Evolutionary conservation across 2,113 vertebrate species (phyloP).

Genomic region (Lycocorax pyrrhopterus): DNA sequence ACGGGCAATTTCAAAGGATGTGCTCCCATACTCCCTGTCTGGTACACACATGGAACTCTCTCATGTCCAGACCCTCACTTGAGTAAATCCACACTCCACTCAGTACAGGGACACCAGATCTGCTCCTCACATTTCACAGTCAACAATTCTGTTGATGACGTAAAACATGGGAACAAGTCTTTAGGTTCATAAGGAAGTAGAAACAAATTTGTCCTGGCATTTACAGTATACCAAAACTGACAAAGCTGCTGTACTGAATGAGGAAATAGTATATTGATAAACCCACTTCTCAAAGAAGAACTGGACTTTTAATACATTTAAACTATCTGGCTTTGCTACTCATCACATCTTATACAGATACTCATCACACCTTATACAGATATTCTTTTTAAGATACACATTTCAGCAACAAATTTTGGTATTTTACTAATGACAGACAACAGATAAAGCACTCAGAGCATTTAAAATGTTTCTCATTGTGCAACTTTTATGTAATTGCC

Average conservation of each 20-base stretch:
- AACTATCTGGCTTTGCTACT: not conserved
- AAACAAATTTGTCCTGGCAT: not conserved
- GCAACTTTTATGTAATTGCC: slow-evolving; percentile 12
- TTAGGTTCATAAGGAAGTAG: not conserved
- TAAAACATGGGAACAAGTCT: not conserved
- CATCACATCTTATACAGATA: not conserved
- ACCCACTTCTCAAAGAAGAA: not conserved
- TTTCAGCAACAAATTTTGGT: slow-evolving; percentile 32
- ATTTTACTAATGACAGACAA: slow-evolving; percentile 16
- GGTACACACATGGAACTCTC: not conserved
- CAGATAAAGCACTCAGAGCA: not conserved
- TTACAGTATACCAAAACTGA: not conserved
- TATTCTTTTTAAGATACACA: not conserved
- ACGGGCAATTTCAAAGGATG: not conserved
- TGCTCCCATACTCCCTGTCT: not conserved
- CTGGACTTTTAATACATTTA: not conserved
- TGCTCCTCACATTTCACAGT: not conserved
- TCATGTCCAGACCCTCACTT: not conserved
- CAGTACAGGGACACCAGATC: not conserved
- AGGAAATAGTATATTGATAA: not conserved
- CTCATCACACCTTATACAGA: not conserved
- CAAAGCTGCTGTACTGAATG: not conserved
- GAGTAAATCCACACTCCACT: not conserved
- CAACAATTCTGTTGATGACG: not conserved
- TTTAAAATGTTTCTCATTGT: slow-evolving; percentile 2